These are phyloP conservation scores for Muscicapa striata DNA, from an alignment of 2,797 vertebrate species.

Conservation along the genomic window DNA sequence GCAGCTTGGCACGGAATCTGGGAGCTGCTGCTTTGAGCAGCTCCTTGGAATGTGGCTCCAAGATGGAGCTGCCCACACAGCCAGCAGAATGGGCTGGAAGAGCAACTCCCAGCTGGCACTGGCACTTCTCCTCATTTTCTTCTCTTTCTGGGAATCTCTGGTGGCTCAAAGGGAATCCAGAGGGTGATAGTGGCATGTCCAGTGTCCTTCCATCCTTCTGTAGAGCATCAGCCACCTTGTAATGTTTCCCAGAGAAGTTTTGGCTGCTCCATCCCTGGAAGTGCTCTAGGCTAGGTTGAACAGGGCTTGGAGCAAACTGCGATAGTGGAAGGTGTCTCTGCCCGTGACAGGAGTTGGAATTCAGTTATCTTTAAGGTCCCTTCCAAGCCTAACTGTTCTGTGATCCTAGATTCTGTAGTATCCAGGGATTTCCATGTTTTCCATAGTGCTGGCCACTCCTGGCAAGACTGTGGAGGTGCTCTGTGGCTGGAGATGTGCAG, in stretches of 20 bases:
- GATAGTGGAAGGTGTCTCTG: background rate
- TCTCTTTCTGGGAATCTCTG: background rate
- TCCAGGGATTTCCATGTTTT: background rate
- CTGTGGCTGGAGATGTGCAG: background rate
- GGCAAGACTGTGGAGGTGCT: background rate
- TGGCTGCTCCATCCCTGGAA: background rate
- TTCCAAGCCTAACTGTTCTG: background rate
- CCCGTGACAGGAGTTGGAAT: background rate
- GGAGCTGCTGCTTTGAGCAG: background rate
- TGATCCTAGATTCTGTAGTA: background rate
- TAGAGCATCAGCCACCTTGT: background rate
- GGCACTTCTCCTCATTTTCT: background rate
- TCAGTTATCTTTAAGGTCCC: background rate
- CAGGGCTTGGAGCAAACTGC: background rate
- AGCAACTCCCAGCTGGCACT: background rate
- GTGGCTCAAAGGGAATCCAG: background rate
- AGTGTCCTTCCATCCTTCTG: background rate
- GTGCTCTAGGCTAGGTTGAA: background rate
- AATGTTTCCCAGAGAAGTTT: background rate
- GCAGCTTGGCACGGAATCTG: background rate
- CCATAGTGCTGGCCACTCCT: background rate
- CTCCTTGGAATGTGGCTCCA: background rate
- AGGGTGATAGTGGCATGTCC: fast-evolving
- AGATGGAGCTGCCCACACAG: conserved; percentile 47
- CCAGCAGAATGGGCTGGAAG: background rate